Conservation (phyloP, 2,113 vertebrate species). For the Alces alces region DNA sequence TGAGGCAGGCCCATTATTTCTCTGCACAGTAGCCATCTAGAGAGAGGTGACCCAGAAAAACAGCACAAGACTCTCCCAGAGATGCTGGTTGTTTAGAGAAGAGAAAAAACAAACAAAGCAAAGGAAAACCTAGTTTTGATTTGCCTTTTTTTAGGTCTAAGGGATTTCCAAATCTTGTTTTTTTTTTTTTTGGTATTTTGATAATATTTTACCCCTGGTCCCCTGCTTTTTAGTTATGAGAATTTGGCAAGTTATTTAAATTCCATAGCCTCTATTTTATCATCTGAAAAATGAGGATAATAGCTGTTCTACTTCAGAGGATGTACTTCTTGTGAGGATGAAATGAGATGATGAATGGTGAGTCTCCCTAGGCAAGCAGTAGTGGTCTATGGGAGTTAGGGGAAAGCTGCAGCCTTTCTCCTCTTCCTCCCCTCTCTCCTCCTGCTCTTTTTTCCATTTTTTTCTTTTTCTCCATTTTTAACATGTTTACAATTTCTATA, state of each 20-base stretch:
- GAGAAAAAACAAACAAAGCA: neutral
- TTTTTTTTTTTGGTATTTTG: neutral
- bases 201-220: neutral
- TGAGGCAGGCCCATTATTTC: neutral
- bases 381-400: neutral
- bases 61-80: neutral
- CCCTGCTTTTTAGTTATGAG: neutral
- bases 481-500: neutral
- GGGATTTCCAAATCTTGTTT: neutral
- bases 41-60: neutral
- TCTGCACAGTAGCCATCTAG: neutral
- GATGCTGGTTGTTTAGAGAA: neutral
- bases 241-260: neutral
- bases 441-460: neutral
- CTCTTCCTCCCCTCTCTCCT: neutral
- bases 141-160: neutral
- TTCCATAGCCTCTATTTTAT: neutral
- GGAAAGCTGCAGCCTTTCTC: neutral
- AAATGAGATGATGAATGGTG: neutral
- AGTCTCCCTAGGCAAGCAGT: rapidly evolving
- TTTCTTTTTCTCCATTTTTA: neutral
- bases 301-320: too few relatives aligned
- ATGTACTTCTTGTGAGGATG: neutral
- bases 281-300: neutral
- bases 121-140: neutral